Evolutionary conservation across 2,888 invertebrate species (phyloP), one percentile per base, ranked within the genome.

Genomic region (Erebia palarica): DNA sequence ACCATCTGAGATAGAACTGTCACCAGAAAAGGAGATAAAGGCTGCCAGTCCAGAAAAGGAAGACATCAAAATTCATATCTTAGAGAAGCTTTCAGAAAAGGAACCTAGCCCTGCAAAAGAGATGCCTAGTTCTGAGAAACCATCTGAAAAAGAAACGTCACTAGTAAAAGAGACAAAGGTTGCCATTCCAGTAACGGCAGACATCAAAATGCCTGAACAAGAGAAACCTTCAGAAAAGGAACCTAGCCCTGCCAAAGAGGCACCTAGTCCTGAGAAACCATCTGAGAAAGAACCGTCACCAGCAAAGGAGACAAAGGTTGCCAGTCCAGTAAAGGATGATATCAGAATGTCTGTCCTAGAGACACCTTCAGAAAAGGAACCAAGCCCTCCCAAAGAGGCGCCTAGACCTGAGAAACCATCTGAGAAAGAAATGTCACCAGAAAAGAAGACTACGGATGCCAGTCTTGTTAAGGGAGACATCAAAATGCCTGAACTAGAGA

Each of bases 401-500:
- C 42, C 3, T 10, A 44, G 14, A 0, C 53, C 65, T 14, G 27
- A n/a, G 0, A 68, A 73, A 18, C n/a, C 14, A 3, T 64, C 65
- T 0, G 74, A 73, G 0, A 75, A 74, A n/a, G 58, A 3, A 0
- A 57, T 70, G n/a, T 73, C 71, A 18, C 65, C 16, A 7, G 27
- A 49, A 0, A 44, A 61, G 8, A 53, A 36, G 7, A 2, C 5
- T 21, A 73, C 36, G 61, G 5, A 2, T 21, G 1, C 3, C 21
- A 21, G n/a, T n/a, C n/a, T n/a, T n/a, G n/a, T n/a, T n/a, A n/a
- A n/a, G n/a, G n/a, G n/a, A n/a, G n/a, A n/a, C n/a, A n/a, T n/a
- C n/a, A n/a, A n/a, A n/a, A n/a, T n/a, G n/a, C n/a, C n/a, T n/a
- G n/a, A n/a, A n/a, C n/a, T n/a, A n/a, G n/a, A n/a, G n/a, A n/a